Evolutionary conservation across 2,113 vertebrate genomes (phyloP).

Genomic region (Platysternon megacephalum): DNA sequence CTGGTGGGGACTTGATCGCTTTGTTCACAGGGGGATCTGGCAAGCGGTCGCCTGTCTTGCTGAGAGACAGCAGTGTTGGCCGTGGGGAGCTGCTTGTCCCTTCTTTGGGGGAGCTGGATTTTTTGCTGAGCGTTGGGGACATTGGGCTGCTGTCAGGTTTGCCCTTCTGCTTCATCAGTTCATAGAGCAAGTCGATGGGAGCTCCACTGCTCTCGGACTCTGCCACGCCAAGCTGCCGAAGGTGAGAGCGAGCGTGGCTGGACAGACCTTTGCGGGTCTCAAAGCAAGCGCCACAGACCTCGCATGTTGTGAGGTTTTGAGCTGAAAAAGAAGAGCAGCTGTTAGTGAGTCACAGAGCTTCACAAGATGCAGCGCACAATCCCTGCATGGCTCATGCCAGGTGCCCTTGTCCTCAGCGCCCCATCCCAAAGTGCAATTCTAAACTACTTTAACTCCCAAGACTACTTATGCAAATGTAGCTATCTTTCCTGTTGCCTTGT

Average conservation of each 20-base stretch:
- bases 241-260: slow-evolving; percentile 92
- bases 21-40: slow-evolving; percentile 77
- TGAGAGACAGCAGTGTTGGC: slow-evolving; percentile 60
- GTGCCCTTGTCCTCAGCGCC: neutral
- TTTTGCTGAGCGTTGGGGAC: slow-evolving; percentile 70
- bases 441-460: neutral
- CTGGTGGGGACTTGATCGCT: slow-evolving; percentile 83
- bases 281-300: slow-evolving; percentile 89
- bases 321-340: slow-evolving; percentile 65
- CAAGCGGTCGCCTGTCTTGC: slow-evolving; percentile 56
- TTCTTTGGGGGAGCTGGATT: slow-evolving; percentile 73
- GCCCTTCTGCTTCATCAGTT: slow-evolving; percentile 87
- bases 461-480: neutral
- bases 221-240: slow-evolving; percentile 89
- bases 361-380: neutral
- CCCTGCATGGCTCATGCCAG: neutral
- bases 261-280: slow-evolving; percentile 91
- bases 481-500: neutral
- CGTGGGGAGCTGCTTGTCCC: slow-evolving; percentile 38
- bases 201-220: slow-evolving; percentile 90
- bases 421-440: neutral
- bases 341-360: neutral
- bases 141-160: slow-evolving; percentile 66
- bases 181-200: slow-evolving; percentile 89
- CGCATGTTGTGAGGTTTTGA: slow-evolving; percentile 86